A percentile compares a stretch with the other conserved stretches of the same genome.
Conservation (phyloP, 2,113 vertebrate species). For the Odontophorus gujanensis region DNA sequence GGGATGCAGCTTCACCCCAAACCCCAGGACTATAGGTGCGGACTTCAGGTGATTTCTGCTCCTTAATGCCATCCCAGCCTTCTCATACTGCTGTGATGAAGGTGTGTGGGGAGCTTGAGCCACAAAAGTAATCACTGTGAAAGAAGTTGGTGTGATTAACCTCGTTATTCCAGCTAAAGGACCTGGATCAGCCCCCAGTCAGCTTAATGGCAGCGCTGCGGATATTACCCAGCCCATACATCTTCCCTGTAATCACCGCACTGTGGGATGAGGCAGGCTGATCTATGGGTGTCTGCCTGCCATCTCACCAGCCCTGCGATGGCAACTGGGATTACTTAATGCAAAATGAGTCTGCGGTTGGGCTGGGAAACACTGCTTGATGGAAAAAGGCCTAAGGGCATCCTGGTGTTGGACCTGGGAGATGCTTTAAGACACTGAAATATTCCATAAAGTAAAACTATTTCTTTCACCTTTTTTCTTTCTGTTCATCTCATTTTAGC, state of each 20-base stretch:
- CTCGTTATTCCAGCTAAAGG: slow-evolving; percentile 17
- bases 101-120: neutral
- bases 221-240: neutral
- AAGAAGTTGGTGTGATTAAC: slow-evolving; percentile 36
- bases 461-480: neutral
- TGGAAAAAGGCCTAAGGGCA: neutral
- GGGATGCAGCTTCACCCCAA: neutral
- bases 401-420: rapidly evolving
- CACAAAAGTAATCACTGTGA: neutral
- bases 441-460: neutral
- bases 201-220: slow-evolving; percentile 9
- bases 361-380: neutral
- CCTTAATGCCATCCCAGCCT: neutral
- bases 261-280: neutral
- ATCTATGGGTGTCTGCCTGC: neutral
- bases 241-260: slow-evolving; percentile 24
- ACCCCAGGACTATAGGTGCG: neutral
- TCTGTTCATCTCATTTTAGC: neutral
- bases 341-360: neutral
- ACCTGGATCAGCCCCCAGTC: slow-evolving; percentile 3
- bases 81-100: neutral
- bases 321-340: neutral
- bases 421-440: neutral
- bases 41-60: neutral
- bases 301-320: neutral